These are phyloP conservation scores for Sialia sialis DNA, from an alignment of 2,113 vertebrate species.

Conservation along the genomic window DNA sequence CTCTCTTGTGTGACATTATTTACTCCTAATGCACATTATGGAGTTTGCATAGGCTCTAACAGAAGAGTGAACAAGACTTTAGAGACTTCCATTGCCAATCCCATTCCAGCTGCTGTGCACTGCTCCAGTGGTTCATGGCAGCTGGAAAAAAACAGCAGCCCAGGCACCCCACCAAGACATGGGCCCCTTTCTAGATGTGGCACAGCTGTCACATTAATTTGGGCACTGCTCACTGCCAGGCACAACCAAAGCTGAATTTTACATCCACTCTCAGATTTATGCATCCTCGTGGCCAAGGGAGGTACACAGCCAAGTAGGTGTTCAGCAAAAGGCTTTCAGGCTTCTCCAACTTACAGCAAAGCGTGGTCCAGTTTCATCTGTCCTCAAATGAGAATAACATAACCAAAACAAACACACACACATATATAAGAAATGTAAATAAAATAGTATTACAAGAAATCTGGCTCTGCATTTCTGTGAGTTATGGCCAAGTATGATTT, in stretches of 20 bases:
- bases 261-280: not conserved
- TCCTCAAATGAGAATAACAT: not conserved
- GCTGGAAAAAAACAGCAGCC: not conserved
- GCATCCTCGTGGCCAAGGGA: fast-evolving
- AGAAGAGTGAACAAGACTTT: not conserved
- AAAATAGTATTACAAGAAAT: not conserved
- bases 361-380: not conserved
- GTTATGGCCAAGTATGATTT: not conserved
- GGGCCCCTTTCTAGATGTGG: not conserved
- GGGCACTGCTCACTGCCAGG: not conserved
- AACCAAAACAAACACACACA: not conserved
- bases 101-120: not conserved
- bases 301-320: not conserved
- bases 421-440: not conserved
- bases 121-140: not conserved
- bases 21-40: not conserved
- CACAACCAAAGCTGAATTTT: not conserved
- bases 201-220: not conserved
- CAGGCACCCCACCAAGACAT: not conserved
- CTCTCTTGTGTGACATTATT: not conserved
- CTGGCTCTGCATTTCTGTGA: not conserved
- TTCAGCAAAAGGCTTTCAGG: not conserved
- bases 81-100: not conserved
- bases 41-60: not conserved
- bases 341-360: not conserved